Conservation (phyloP, 1,140 invertebrate genomes). For the Calliphora vicina region DNA sequence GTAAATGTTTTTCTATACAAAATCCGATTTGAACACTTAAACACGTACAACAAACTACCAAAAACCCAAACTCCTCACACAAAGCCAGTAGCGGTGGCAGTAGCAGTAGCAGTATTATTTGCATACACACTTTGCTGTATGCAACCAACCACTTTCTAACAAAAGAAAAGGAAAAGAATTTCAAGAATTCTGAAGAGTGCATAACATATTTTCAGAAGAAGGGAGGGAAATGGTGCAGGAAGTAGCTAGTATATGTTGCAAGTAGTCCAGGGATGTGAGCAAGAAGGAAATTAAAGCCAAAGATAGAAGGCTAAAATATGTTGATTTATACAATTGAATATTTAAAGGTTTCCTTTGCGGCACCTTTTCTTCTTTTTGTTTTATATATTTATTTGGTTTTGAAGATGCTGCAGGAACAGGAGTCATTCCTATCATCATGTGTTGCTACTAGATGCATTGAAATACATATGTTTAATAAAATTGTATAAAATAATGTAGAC, state of each 20-base stretch:
- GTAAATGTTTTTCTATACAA: neutral
- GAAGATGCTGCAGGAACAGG: too few relatives aligned
- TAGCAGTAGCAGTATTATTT: neutral
- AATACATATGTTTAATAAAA: too few relatives aligned
- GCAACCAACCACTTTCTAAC: neutral
- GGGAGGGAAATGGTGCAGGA: too few relatives aligned
- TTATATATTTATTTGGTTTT: too few relatives aligned
- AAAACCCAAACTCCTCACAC: neutral
- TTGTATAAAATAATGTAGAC: too few relatives aligned
- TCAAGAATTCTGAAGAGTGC: neutral
- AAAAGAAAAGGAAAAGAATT: neutral
- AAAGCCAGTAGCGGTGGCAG: neutral
- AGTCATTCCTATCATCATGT: too few relatives aligned
- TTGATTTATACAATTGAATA: neutral
- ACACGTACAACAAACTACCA: neutral
- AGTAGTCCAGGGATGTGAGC: neutral
- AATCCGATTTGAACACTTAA: neutral
- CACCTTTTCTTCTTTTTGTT: neutral
- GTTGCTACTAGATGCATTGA: too few relatives aligned
- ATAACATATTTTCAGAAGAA: neutral
- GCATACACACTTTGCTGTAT: neutral
- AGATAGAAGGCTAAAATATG: neutral
- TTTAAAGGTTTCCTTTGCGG: neutral
- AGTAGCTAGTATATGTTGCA: too few relatives aligned
- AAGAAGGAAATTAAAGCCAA: neutral